phyloP scores from a whole-genome alignment of 2,797 vertebrate species.

The Neosilurus hyrtlii region DNA sequence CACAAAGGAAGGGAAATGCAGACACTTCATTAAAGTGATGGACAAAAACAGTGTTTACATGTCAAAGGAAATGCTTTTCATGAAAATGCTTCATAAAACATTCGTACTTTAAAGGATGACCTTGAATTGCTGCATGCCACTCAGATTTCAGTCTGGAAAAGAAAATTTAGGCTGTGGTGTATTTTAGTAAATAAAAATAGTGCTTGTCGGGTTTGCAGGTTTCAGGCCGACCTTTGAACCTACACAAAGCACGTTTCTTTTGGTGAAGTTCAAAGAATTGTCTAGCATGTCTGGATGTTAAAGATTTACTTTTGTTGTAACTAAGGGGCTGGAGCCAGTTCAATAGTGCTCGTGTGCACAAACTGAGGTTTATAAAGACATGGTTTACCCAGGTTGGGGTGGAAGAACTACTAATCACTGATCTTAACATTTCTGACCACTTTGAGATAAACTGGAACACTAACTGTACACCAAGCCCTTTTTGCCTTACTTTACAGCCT shows the following conservation, averaged over 20 bases:
- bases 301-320: neutral
- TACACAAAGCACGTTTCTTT: neutral
- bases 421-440: neutral
- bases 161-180: neutral
- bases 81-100: neutral
- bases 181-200: neutral
- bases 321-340: neutral
- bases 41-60: constrained; percentile 39
- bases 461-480: neutral
- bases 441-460: neutral
- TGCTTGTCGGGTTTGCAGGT: neutral
- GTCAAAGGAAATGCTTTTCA: constrained; percentile 12
- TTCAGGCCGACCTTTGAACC: neutral
- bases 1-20: constrained; percentile 52
- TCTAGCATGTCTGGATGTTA: neutral
- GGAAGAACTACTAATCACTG: neutral
- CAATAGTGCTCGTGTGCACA: neutral
- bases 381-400: neutral
- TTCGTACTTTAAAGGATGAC: constrained; percentile 2
- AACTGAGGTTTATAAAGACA: neutral
- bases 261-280: neutral
- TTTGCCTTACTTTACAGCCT: neutral
- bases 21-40: constrained; percentile 41
- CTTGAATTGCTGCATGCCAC: neutral
- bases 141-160: neutral